These are phyloP conservation scores for Pitta sordida DNA, from an alignment of 2,113 vertebrate species.

Conservation along the genomic window DNA sequence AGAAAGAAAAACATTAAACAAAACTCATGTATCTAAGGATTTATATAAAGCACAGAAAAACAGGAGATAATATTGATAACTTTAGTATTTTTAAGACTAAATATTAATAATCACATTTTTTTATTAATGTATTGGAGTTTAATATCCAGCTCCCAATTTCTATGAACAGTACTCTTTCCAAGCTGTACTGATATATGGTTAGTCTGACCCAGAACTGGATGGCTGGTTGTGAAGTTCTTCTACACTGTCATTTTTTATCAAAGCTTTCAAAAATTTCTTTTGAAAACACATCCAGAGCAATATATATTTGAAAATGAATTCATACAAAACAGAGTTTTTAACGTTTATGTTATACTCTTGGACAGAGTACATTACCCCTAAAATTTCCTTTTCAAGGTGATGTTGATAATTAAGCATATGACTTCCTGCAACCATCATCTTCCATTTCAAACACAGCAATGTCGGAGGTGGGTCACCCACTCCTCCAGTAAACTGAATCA, in stretches of 20 bases:
- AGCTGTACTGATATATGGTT: not conserved
- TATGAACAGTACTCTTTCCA: not conserved
- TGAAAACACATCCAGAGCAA: not conserved
- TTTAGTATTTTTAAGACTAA: not conserved
- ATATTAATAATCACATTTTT: not conserved
- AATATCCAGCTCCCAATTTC: not conserved
- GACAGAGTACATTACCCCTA: not conserved
- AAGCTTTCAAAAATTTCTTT: not conserved
- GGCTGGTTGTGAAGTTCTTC: not conserved
- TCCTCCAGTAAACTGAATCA: not conserved
- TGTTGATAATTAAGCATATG: not conserved
- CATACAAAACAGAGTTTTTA: not conserved
- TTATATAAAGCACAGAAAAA: not conserved
- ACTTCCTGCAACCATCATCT: not conserved
- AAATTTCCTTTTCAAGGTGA: not conserved
- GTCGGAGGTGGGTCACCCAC: not conserved
- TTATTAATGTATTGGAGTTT: not conserved
- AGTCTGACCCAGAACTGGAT: not conserved
- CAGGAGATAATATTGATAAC: not conserved
- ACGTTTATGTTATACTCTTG: not conserved
- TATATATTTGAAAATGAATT: not conserved
- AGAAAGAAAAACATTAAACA: not conserved
- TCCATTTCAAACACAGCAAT: not conserved
- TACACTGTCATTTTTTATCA: not conserved
- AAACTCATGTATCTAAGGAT: not conserved